Conservation (phyloP, 2,113 vertebrate species). For the Pao palembangensis region DNA sequence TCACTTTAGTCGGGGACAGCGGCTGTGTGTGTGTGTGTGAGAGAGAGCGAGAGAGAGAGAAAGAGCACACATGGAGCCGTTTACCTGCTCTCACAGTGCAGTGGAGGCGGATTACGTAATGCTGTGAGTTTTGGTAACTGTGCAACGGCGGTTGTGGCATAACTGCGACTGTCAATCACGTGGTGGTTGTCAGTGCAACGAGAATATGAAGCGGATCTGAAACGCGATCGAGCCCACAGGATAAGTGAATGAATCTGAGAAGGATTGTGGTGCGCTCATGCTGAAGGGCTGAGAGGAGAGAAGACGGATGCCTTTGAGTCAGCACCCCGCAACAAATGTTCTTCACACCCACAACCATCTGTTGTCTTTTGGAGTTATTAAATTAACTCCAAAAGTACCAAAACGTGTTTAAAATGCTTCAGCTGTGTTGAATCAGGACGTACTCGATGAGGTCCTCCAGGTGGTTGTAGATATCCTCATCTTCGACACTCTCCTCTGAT, state of each 20-base stretch:
- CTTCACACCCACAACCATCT: background rate
- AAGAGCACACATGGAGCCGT: background rate
- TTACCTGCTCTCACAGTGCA: background rate
- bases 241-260: background rate
- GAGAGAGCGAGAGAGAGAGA: too few species aligned
- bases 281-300: background rate
- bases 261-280: background rate
- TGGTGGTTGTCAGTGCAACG: background rate
- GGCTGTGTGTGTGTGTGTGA: too few species aligned
- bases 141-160: too few species aligned
- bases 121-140: background rate
- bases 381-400: background rate
- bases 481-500: constrained; percentile 87
- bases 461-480: constrained; percentile 93
- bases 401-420: background rate
- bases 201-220: background rate
- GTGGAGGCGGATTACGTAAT: background rate
- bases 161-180: background rate
- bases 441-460: constrained; percentile 97
- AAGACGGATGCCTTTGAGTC: constrained; percentile 36
- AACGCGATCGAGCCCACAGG: constrained; percentile 11
- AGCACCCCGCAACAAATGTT: constrained; percentile 37
- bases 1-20: too few species aligned
- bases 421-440: constrained; percentile 36
- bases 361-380: too few species aligned